These are phyloP conservation scores for Phorcus lineatus DNA, from an alignment of 2,888 invertebrate genomes.

Conservation along the genomic window DNA sequence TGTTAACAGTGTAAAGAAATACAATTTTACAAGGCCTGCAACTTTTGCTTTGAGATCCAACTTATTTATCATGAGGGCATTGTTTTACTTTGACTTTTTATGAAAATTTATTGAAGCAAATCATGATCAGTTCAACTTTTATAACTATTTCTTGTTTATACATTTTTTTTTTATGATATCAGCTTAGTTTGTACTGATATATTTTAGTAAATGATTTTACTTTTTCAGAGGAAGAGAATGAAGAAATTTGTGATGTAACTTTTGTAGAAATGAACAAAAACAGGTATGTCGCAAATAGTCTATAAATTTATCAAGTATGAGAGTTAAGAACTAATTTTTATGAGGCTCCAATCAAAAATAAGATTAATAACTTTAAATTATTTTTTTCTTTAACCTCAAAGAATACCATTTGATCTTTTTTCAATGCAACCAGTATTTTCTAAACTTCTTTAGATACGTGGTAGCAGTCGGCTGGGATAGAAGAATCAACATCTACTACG, in stretches of 20 bases:
- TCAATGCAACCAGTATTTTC: neutral
- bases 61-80: too few species aligned
- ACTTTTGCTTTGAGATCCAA: too few species aligned
- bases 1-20: neutral
- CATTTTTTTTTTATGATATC: too few species aligned
- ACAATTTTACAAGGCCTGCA: neutral
- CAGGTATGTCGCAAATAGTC: conserved; percentile 50
- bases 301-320: neutral
- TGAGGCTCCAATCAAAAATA: neutral
- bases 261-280: conserved; percentile 75
- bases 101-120: too few species aligned
- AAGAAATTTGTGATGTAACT: conserved; percentile 72
- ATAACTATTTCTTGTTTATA: too few species aligned
- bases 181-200: too few species aligned
- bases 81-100: too few species aligned
- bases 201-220: conserved; percentile 21
- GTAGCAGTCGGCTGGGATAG: conserved; percentile 76
- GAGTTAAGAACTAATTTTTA: too few species aligned
- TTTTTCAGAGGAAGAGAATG: conserved; percentile 65
- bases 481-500: conserved; percentile 74
- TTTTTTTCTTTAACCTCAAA: neutral
- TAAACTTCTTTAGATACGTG: conserved; percentile 64
- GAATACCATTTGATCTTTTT: neutral
- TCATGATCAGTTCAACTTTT: too few species aligned
- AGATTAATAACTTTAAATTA: neutral